Evolutionary conservation across 2,113 vertebrate species (phyloP), one percentile per base, ranked within the genome.

Genomic region (Leucosticte australis): DNA sequence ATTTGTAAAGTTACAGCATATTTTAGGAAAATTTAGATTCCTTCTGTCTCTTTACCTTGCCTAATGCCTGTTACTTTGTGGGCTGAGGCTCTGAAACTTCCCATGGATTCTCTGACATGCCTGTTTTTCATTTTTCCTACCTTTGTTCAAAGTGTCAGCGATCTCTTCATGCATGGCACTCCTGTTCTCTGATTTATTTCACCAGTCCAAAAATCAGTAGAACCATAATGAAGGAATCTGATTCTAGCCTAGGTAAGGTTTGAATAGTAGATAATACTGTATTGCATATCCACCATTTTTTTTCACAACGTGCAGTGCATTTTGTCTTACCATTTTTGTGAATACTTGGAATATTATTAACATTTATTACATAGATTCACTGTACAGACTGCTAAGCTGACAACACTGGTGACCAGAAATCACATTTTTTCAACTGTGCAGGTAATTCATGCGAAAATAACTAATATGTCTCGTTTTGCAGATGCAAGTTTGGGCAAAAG

Each of bases 381-480:
- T 86, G 90, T 90, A 90, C 83, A 89, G 83, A 79, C 73, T 68
- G 87, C 89, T 87, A 94, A 95, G 84, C 78, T 89, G 89, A 76
- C 56, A 57, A 68, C 65, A 89, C n/a, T 39, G 73, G 39, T 84
- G 83, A 94, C 65, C 80, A 89, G 87, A 96, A 94, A 87, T 85
- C 80, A 82, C 71, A 35, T 81, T 11, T 28, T 89, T 90, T 92
- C 71, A 79, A 21, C 52, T 46, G 80, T 62, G 91, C 69, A 44
- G 62, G 64, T 87, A 94, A 56, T 75, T 89, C 31, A 76, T 68
- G 77, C 28, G 1, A 30, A n/a, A 91, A 65, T 64, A 94, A 92
- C 37, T 19, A 68, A 35, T 6, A 27, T 15, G 41, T 73, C 69
- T 89, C 6, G 3, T 89, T 91, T 88, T 92, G 52, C 81, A 87